Percentiles rank a stretch among this genome's conserved stretches.
Evolutionary conservation across 2,113 vertebrate species (phyloP).

Genomic region (Hippocampus mohnikei): DNA sequence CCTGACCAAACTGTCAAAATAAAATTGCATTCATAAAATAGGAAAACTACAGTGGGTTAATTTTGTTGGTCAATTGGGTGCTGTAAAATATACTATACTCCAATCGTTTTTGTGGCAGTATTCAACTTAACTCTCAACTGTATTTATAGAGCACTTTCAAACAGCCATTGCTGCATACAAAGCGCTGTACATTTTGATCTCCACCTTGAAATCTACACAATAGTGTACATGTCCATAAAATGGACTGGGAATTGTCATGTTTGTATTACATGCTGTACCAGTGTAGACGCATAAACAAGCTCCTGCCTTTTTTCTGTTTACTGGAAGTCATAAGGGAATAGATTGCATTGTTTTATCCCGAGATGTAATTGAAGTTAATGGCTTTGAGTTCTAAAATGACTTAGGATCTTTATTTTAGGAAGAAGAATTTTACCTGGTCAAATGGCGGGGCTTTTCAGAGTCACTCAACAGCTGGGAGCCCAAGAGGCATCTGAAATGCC

Average conservation of each 20-base stretch:
- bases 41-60: too few relatives aligned
- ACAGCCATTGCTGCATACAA: too few relatives aligned
- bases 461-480: constrained; percentile 83
- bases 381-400: background rate
- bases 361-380: too few relatives aligned
- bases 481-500: constrained; percentile 79
- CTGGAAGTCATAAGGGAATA: background rate
- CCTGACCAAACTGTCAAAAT: too few relatives aligned
- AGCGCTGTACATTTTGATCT: too few relatives aligned
- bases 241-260: background rate
- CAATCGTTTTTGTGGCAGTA: too few relatives aligned
- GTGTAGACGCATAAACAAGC: background rate
- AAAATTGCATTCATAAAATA: too few relatives aligned
- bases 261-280: background rate
- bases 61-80: too few relatives aligned
- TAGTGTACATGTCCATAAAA: too few relatives aligned
- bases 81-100: too few relatives aligned
- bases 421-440: constrained; percentile 84
- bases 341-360: background rate
- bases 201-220: background rate
- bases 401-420: constrained; percentile 59
- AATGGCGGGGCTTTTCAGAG: constrained; percentile 81
- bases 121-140: too few relatives aligned
- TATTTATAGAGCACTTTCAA: too few relatives aligned
- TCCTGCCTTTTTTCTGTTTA: background rate